These are phyloP conservation scores for Alcedo quadribrachys DNA, from an alignment of 2,797 vertebrate species.

Conservation along the genomic window DNA sequence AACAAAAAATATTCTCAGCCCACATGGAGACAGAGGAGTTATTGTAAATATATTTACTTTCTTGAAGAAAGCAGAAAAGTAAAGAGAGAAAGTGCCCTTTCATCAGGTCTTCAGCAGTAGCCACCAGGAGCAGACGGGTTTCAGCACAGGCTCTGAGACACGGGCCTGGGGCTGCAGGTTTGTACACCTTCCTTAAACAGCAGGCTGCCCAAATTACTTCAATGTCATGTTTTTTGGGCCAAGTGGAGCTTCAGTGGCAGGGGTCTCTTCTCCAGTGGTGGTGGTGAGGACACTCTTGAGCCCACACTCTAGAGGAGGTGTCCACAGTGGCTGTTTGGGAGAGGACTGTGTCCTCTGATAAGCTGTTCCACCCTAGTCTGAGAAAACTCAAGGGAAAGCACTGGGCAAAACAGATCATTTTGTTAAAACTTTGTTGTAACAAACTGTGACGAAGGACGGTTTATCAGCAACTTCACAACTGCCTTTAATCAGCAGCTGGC, in stretches of 20 bases:
- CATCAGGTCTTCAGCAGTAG: neutral
- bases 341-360: neutral
- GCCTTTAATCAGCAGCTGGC: neutral
- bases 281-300: rapidly evolving
- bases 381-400: neutral
- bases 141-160: neutral
- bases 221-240: rapidly evolving
- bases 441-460: neutral
- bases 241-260: neutral
- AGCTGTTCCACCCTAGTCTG: neutral
- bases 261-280: neutral
- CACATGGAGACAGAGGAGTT: neutral
- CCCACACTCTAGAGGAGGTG: neutral
- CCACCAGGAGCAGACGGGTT: neutral
- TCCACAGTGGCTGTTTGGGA: neutral
- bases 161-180: neutral
- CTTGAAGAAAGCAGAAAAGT: neutral
- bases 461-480: neutral
- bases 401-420: neutral
- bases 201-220: neutral
- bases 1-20: neutral
- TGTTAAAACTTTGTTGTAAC: neutral
- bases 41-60: neutral
- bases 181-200: neutral
- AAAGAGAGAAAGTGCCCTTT: neutral